These are phyloP conservation scores for Triops cancriformis DNA, from an alignment of 1,140 invertebrate genomes.

Conservation along the genomic window DNA sequence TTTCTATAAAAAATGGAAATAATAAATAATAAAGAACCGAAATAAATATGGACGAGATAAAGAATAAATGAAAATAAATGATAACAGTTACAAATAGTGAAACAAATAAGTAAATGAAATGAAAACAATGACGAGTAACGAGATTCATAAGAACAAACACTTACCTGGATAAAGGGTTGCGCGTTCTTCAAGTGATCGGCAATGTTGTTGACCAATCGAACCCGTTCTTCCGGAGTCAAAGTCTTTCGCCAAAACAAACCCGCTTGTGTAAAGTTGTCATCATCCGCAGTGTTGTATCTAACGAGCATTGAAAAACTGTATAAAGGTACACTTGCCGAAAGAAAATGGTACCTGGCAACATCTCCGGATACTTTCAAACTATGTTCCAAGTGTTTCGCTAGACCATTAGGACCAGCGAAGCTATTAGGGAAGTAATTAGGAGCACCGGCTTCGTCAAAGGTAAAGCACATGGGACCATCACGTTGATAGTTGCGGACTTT, in stretches of 20 bases:
- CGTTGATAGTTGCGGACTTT: conserved; percentile 47
- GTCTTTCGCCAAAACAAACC: conserved; percentile 49
- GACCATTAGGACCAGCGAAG: conserved; percentile 45
- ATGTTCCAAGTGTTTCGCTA: conserved; percentile 28
- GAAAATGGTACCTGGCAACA: conserved; percentile 36
- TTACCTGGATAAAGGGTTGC: conserved; percentile 45
- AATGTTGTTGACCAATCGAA: conserved; percentile 48
- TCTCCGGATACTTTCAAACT: conserved; percentile 39
- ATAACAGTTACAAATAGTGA: not conserved
- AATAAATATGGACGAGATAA: too few species aligned
- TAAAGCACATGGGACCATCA: conserved; percentile 46
- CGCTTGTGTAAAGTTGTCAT: conserved; percentile 53
- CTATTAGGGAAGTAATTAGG: conserved; percentile 59
- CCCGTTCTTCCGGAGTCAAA: conserved; percentile 41
- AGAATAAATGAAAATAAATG: too few species aligned
- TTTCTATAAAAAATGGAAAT: conserved; percentile 39
- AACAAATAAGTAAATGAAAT: too few species aligned
- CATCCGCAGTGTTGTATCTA: conserved; percentile 45
- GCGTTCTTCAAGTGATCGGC: conserved; percentile 44
- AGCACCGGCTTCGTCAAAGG: conserved; percentile 38
- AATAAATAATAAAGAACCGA: not conserved
- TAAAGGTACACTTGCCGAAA: not conserved
- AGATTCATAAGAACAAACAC: not conserved
- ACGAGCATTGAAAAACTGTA: not conserved
- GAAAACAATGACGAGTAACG: not conserved